Conservation (phyloP, 2,888 invertebrate genomes). For the Calameuta idolon region DNA sequence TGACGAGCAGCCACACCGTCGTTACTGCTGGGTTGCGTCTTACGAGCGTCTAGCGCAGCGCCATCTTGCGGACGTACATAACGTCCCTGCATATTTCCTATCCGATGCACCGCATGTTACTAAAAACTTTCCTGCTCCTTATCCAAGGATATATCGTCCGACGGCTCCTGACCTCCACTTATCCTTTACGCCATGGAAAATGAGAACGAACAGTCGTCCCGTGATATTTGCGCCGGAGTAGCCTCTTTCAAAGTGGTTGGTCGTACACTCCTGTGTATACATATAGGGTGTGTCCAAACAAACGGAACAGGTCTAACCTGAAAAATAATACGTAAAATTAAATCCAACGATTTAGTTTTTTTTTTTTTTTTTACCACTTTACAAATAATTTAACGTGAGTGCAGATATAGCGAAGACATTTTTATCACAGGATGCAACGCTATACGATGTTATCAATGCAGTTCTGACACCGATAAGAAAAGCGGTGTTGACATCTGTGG, state of each 20-base stretch:
- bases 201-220: not conserved
- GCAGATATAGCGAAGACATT: not conserved
- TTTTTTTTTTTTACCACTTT: not conserved
- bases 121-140: not conserved
- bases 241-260: not conserved
- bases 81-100: not conserved
- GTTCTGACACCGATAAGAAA: slow-evolving; percentile 84
- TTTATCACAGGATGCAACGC: slow-evolving; percentile 65
- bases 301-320: not conserved
- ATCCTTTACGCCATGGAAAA: not conserved
- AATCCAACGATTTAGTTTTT: not conserved
- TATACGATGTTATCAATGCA: slow-evolving; percentile 94
- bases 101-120: not conserved
- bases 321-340: not conserved
- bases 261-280: not conserved
- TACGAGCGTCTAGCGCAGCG: not conserved
- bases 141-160: not conserved
- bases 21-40: not conserved
- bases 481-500: slow-evolving; percentile 87
- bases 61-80: not conserved
- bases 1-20: not conserved
- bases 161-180: not conserved
- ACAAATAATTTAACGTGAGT: not conserved
- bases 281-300: not conserved
- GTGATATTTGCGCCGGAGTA: not conserved